Percentiles rank a stretch among this genome's conserved stretches.
phyloP scores from a whole-genome alignment of 2,888 invertebrate species.

The Panzeria rudis region DNA sequence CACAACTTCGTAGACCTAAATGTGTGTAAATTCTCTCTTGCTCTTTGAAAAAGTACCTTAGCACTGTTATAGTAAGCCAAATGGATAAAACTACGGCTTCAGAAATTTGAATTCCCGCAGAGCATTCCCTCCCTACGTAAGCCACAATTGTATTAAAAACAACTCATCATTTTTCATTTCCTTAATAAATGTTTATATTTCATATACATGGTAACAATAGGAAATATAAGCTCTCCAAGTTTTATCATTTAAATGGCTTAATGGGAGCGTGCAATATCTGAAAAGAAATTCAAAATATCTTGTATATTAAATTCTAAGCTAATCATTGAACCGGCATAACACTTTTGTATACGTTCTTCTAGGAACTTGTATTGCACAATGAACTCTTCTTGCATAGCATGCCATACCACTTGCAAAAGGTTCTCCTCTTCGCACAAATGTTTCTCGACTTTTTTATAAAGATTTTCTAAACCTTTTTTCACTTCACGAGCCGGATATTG shows the following conservation, averaged over 20 bases:
- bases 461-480: conserved; percentile 94
- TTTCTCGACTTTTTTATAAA: conserved; percentile 98
- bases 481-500: conserved; percentile 97
- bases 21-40: too few species aligned
- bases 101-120: too few species aligned
- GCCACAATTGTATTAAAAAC: too few species aligned
- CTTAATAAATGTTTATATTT: conserved; percentile 20
- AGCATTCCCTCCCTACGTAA: too few species aligned
- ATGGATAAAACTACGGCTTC: too few species aligned
- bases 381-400: conserved; percentile 99
- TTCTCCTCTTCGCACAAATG: conserved; percentile 98
- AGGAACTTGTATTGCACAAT: conserved; percentile 97
- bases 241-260: conserved; percentile 81
- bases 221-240: background rate
- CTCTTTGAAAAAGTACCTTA: too few species aligned
- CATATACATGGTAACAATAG: conserved; percentile 14
- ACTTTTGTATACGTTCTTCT: conserved; percentile 95
- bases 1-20: too few species aligned
- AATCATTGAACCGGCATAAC: conserved; percentile 98
- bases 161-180: too few species aligned
- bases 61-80: too few species aligned
- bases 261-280: conserved; percentile 98
- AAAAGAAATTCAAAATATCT: conserved; percentile 98
- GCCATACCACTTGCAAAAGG: conserved; percentile 97
- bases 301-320: conserved; percentile 97